phyloP scores from a whole-genome alignment of 1,140 invertebrate species.

The Colletes latitarsis region DNA sequence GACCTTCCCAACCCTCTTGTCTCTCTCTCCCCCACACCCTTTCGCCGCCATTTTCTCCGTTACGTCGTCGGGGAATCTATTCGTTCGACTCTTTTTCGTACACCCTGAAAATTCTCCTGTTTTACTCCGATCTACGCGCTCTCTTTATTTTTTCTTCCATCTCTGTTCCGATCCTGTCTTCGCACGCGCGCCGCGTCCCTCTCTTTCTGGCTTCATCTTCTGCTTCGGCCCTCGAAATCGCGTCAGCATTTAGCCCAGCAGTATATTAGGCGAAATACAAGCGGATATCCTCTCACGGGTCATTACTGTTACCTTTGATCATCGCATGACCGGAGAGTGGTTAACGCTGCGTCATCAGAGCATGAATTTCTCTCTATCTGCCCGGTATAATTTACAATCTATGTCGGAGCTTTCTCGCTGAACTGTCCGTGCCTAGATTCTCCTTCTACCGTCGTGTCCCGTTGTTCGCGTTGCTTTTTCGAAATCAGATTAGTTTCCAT shows the following conservation, averaged over 20 bases:
- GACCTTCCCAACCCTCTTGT: constrained; percentile 35
- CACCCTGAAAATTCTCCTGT: constrained; percentile 36
- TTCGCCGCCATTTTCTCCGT: background rate
- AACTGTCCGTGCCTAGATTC: constrained; percentile 31
- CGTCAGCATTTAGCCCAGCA: constrained; percentile 79
- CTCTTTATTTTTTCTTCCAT: background rate
- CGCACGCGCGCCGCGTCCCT: background rate
- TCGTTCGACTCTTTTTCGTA: constrained; percentile 8
- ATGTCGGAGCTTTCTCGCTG: constrained; percentile 41
- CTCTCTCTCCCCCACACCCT: constrained; percentile 1
- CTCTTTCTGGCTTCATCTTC: constrained; percentile 40
- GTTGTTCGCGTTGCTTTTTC: constrained; percentile 2
- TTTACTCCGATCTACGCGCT: background rate
- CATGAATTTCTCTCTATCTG: constrained; percentile 80
- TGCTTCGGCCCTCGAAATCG: constrained; percentile 71
- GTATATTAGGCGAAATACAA: constrained; percentile 80
- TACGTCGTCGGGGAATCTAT: background rate
- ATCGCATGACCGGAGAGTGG: constrained; percentile 76
- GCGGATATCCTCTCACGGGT: constrained; percentile 79
- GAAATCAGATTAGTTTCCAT: too few species aligned
- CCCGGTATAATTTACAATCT: constrained; percentile 78
- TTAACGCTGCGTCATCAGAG: constrained; percentile 80
- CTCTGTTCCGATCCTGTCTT: constrained; percentile 12
- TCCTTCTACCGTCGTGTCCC: constrained; percentile 5
- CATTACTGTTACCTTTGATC: constrained; percentile 81